Evolutionary conservation across 2,113 vertebrate species (phyloP).

Genomic region (Sakesphorus luctuosus): DNA sequence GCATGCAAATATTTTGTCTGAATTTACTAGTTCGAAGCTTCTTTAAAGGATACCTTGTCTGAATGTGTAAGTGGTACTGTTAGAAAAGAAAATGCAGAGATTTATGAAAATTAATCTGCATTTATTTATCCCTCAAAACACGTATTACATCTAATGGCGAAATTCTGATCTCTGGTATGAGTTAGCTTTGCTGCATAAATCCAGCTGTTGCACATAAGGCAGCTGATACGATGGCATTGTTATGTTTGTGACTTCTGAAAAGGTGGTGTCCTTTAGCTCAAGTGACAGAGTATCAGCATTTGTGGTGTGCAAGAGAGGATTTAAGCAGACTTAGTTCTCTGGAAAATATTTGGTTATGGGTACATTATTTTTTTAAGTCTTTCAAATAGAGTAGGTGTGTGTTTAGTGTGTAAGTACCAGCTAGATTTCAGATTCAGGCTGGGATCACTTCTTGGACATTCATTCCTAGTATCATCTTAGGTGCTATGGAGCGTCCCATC

Average conservation of each 20-base stretch:
- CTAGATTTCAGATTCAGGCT: background rate
- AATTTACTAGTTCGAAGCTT: background rate
- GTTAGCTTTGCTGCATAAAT: background rate
- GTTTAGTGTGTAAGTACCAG: background rate
- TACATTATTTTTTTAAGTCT: background rate
- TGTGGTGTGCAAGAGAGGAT: background rate
- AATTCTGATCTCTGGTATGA: background rate
- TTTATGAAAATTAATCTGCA: background rate
- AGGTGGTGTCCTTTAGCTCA: rapidly evolving
- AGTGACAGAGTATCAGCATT: background rate
- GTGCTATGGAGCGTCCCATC: background rate
- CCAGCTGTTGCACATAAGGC: background rate
- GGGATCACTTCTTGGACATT: background rate
- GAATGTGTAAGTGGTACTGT: background rate
- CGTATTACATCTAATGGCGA: background rate
- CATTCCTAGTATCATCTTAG: rapidly evolving
- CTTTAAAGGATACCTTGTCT: background rate
- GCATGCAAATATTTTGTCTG: background rate
- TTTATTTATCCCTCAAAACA: background rate
- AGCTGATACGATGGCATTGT: background rate
- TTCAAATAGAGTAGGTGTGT: background rate
- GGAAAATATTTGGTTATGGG: background rate
- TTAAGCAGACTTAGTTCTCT: background rate
- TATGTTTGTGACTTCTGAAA: background rate
- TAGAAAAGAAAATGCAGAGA: background rate